phyloP scores from a whole-genome alignment of 2,113 vertebrate genomes.

The Bubo bubo region DNA sequence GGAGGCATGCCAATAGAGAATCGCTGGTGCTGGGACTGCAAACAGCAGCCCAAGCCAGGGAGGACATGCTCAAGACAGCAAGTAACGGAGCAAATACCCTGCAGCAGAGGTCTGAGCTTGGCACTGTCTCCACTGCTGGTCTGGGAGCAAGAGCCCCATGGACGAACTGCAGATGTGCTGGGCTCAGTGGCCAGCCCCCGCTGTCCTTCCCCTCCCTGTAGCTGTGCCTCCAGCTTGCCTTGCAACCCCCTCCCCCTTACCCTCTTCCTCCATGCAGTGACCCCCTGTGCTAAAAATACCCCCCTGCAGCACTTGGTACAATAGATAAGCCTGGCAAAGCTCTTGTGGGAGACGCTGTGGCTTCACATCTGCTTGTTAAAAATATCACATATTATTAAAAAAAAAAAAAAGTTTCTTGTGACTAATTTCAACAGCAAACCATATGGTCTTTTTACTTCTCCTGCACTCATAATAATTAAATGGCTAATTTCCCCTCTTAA shows the following conservation, averaged over 20 bases:
- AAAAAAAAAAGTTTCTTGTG: slow-evolving; percentile 77
- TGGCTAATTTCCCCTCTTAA: slow-evolving; percentile 68
- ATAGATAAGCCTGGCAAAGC: slow-evolving; percentile 59
- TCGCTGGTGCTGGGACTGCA: rapidly evolving
- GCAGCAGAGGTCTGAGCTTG: not conserved
- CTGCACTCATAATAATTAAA: slow-evolving; percentile 76
- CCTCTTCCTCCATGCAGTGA: not conserved
- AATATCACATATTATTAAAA: slow-evolving; percentile 75
- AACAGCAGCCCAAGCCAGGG: not conserved
- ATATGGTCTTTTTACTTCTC: slow-evolving; percentile 76
- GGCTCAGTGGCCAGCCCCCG: not conserved
- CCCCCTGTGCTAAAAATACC: slow-evolving; percentile 37
- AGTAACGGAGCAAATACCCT: not conserved
- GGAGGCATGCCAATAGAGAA: not conserved
- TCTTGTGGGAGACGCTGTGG: slow-evolving; percentile 62
- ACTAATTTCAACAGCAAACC: slow-evolving; percentile 77
- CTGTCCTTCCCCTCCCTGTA: not conserved
- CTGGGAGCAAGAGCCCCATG: rapidly evolving
- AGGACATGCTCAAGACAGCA: not conserved
- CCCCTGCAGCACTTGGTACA: not conserved
- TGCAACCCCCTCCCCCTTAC: not conserved
- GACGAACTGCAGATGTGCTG: rapidly evolving
- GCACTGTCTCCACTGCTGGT: rapidly evolving
- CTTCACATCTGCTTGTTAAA: slow-evolving; percentile 74
- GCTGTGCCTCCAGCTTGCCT: not conserved